These are phyloP conservation scores for Murina feae DNA, from an alignment of 2,113 vertebrate species.

Conservation along the genomic window DNA sequence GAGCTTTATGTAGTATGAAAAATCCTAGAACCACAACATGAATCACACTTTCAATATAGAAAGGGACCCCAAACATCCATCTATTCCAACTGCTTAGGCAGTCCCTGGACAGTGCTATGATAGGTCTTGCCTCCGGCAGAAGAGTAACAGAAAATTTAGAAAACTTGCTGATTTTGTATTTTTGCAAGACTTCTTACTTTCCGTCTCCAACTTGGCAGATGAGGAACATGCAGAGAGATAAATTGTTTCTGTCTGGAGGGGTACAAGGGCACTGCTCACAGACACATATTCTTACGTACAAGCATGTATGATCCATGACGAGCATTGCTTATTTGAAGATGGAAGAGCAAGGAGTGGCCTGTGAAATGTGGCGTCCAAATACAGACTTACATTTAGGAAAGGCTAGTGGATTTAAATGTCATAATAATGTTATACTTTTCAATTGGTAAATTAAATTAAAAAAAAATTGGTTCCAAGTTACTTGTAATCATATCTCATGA, in stretches of 20 bases:
- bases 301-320: neutral
- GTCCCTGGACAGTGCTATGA: neutral
- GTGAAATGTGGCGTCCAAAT: neutral
- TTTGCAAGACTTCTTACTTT: conserved; percentile 23
- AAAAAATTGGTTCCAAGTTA: neutral
- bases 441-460: neutral
- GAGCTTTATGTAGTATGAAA: neutral
- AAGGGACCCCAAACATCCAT: neutral
- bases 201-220: conserved; percentile 28
- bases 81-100: neutral
- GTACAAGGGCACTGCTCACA: neutral
- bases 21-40: neutral
- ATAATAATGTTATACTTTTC: neutral
- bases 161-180: conserved; percentile 46
- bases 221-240: conserved; percentile 1
- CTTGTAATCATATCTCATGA: neutral
- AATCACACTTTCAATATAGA: neutral
- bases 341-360: neutral
- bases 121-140: neutral
- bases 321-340: neutral
- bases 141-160: neutral
- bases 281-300: neutral
- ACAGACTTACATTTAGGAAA: neutral
- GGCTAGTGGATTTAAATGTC: neutral
- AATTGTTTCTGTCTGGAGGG: conserved; percentile 45